Conservation (phyloP, 2,797 vertebrate genomes). For the Trachurus trachurus region DNA sequence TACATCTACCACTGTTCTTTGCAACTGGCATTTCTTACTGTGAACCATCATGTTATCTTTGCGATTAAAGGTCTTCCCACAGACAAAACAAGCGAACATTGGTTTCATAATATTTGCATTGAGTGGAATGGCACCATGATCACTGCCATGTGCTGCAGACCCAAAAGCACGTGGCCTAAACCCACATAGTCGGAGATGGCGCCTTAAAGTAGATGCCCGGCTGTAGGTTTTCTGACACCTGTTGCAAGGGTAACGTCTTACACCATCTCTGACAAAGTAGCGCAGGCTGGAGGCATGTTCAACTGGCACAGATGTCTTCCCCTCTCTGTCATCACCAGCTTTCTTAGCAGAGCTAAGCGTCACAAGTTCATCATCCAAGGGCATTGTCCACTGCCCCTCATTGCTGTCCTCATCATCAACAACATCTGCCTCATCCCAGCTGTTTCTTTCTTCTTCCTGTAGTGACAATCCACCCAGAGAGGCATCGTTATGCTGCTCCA, state of each 20-base stretch:
- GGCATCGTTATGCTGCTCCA: slow-evolving; percentile 42
- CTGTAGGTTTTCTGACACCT: slow-evolving; percentile 87
- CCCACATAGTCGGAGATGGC: slow-evolving; percentile 86
- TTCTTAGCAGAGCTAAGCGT: slow-evolving; percentile 60
- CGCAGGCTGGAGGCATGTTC: slow-evolving; percentile 37
- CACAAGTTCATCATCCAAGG: slow-evolving; percentile 84
- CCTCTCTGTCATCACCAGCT: slow-evolving; percentile 33
- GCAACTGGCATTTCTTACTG: slow-evolving; percentile 78
- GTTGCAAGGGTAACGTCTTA: slow-evolving; percentile 82
- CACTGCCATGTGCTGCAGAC: slow-evolving; percentile 32
- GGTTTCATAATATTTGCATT: slow-evolving; percentile 62
- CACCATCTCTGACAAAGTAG: slow-evolving; percentile 76
- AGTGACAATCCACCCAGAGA: slow-evolving; percentile 33
- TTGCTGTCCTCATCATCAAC: slow-evolving; percentile 47
- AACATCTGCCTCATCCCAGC: slow-evolving; percentile 38
- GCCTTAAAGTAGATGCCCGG: slow-evolving; percentile 81
- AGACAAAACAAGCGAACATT: slow-evolving; percentile 81
- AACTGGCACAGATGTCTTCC: slow-evolving; percentile 32
- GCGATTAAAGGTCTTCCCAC: slow-evolving; percentile 83
- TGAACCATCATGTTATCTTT: slow-evolving; percentile 87
- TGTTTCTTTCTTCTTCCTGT: slow-evolving; percentile 48
- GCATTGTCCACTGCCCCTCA: slow-evolving; percentile 84
- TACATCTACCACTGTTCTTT: slow-evolving; percentile 35
- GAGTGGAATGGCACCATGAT: slow-evolving; percentile 29
- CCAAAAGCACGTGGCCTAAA: slow-evolving; percentile 57